Evolutionary conservation across 1,140 invertebrate species (phyloP), one percentile per base, ranked within the genome.

Genomic region (Scaptomyza graminum): DNA sequence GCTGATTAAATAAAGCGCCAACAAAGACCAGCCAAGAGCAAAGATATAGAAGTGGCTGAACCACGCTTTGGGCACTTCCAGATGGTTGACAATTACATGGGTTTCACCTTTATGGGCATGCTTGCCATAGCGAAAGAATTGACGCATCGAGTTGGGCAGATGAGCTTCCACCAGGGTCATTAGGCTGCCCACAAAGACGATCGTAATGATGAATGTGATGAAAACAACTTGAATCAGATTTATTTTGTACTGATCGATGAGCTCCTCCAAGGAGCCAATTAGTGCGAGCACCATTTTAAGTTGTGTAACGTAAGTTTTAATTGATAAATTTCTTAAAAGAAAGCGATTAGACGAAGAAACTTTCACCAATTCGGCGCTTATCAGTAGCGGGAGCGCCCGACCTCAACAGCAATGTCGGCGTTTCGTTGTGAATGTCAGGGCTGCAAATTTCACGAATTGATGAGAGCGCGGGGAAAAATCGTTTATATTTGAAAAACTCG

Each of bases 11-110:
- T 92, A 55, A 5, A 95, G 89, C 22, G 92, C 87, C 31, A 92
- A 47, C 28, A 92, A 84, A 50, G 93, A 93, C 64, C 94, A 92
- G 16, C 94, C 67, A n/a, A 93, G 91, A 13, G 95, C 93, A 79
- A 95, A 94, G 5, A 94, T 60, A 81, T 96, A 97, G 82, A 96
- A 96, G 92, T 97, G 96, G 79, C 91, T 93, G 77, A 96, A 96
- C 92, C 94, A 95, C 60, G 94, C 93, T 91, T 96, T 96, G 0
- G 95, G 95, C 49, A 96, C 92, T 92, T 96, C 94, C 31, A 94
- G 73, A 56, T 91, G 80, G 44, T 91, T 91, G 9, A 95, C 72
- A 41, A 94, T 76, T 16, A 92, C 89, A 37, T 94, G 92, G 11
- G 91, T 90, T 54, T 92, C 77, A 0, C 92, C 92, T 73, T 93